These are phyloP conservation scores for Palythoa grandis DNA, from an alignment of 92 coral and sea anemone species.

Conservation along the genomic window DNA sequence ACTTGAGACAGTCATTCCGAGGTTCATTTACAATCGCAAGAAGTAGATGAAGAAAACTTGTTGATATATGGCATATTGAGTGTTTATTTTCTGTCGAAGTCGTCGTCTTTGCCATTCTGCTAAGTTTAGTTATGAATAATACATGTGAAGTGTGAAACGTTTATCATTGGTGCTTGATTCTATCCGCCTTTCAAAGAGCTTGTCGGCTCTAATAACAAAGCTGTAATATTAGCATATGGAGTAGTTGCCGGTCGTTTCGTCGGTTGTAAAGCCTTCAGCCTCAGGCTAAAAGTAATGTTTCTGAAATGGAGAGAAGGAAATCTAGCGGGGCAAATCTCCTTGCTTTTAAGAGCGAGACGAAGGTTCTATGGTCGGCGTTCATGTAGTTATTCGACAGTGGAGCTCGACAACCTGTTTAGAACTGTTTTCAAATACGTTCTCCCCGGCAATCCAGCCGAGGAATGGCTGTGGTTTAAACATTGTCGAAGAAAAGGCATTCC, in stretches of 20 bases:
- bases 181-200: slow-evolving; percentile 39
- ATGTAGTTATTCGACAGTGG: slow-evolving; percentile 1
- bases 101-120: slow-evolving; percentile 14
- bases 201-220: slow-evolving; percentile 29
- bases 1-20: neutral
- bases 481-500: slow-evolving; percentile 85
- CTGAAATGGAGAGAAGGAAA: slow-evolving; percentile 8
- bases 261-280: neutral
- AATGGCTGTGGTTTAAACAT: slow-evolving; percentile 89
- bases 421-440: slow-evolving; percentile 71
- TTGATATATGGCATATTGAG: neutral
- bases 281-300: slow-evolving; percentile 25
- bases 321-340: slow-evolving; percentile 34
- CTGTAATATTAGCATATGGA: neutral
- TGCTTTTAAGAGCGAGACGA: slow-evolving; percentile 37
- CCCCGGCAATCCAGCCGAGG: slow-evolving; percentile 84
- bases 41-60: neutral
- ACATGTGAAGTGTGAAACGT: slow-evolving; percentile 4
- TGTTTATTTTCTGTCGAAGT: slow-evolving; percentile 24
- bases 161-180: slow-evolving; percentile 14
- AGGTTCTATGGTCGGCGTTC: slow-evolving; percentile 28
- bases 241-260: neutral
- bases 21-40: neutral
- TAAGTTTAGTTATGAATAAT: slow-evolving; percentile 23
- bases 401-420: slow-evolving; percentile 30